phyloP scores from a whole-genome alignment of 2,888 invertebrate genomes.

The Netelia inedita region DNA sequence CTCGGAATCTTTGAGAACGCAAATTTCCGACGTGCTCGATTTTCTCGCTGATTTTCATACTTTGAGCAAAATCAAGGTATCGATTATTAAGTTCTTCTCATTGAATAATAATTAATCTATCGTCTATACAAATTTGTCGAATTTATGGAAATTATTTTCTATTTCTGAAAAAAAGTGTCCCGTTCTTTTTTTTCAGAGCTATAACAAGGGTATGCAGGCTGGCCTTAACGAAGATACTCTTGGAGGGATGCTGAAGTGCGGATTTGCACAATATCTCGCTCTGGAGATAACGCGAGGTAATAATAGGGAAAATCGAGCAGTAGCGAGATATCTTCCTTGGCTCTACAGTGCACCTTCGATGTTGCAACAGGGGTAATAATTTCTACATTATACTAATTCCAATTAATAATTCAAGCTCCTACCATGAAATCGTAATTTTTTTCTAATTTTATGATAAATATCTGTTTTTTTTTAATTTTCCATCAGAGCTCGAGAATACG shows the following conservation, averaged over 20 bases:
- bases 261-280: constrained; percentile 96
- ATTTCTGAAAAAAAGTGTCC: neutral
- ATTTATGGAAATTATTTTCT: neutral
- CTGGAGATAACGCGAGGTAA: constrained; percentile 97
- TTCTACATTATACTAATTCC: constrained; percentile 1
- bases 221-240: constrained; percentile 97
- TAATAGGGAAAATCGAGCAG: constrained; percentile 92
- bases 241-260: constrained; percentile 98
- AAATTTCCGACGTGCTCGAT: constrained; percentile 96
- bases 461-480: constrained; percentile 12
- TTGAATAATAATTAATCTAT: constrained; percentile 27
- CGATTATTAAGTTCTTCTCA: constrained; percentile 9
- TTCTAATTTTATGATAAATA: neutral
- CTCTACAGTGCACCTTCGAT: constrained; percentile 93
- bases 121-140: neutral
- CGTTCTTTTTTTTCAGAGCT: constrained; percentile 86
- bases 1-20: constrained; percentile 96
- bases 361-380: constrained; percentile 91
- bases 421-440: neutral
- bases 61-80: constrained; percentile 97
- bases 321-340: constrained; percentile 95
- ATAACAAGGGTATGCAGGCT: constrained; percentile 89
- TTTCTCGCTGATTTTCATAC: constrained; percentile 98
- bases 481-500: constrained; percentile 94
- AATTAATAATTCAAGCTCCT: constrained; percentile 7